These are phyloP conservation scores for Scyliorhinus canicula DNA, from an alignment of 2,797 vertebrate species.

Conservation along the genomic window DNA sequence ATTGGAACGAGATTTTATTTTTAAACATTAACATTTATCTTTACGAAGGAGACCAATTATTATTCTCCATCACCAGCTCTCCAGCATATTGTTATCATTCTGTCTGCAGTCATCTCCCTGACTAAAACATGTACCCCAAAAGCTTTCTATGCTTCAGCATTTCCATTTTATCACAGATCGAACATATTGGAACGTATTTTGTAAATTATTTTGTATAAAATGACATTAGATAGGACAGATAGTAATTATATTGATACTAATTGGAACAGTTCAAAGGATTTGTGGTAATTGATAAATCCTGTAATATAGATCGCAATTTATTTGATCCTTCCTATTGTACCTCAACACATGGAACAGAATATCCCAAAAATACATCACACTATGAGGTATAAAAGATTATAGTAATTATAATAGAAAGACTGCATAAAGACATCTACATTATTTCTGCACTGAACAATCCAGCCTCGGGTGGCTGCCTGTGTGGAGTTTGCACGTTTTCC, in stretches of 20 bases:
- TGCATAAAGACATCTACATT: neutral
- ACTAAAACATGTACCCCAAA: neutral
- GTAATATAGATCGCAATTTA: neutral
- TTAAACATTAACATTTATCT: too few species aligned
- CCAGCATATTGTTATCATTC: too few species aligned
- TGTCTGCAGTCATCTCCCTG: too few species aligned
- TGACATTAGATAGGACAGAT: neutral
- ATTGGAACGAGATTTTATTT: neutral
- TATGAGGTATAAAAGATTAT: neutral
- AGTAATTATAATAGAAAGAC: neutral
- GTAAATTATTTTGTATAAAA: neutral
- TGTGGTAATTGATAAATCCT: neutral
- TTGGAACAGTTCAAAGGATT: neutral
- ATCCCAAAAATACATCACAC: neutral
- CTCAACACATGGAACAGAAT: neutral
- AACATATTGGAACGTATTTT: conserved; percentile 5
- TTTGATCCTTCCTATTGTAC: neutral
- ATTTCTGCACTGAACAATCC: neutral
- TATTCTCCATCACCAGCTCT: too few species aligned
- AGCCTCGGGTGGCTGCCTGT: too few species aligned
- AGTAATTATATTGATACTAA: neutral
- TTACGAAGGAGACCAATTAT: too few species aligned
- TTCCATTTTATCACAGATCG: neutral
- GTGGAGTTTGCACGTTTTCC: too few species aligned
- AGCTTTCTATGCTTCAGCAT: neutral